phyloP scores from a whole-genome alignment of 2,888 invertebrate genomes.

The Camponotus fellah region DNA sequence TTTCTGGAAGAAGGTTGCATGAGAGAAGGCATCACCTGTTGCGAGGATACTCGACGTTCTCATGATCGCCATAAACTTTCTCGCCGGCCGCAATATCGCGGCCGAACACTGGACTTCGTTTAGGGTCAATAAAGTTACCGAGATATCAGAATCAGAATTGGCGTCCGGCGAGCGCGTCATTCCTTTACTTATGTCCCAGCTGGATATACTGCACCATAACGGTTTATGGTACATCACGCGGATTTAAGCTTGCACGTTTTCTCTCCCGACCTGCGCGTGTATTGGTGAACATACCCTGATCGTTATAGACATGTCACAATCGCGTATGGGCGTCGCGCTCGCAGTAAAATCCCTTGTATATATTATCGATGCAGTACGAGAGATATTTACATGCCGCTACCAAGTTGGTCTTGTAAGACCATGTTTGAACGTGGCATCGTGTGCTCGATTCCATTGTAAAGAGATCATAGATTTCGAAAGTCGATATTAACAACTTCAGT shows the following conservation, averaged over 20 bases:
- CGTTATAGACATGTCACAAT: conserved; percentile 76
- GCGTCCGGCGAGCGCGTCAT: conserved; percentile 59
- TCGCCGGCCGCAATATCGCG: conserved; percentile 8
- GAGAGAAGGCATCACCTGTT: conserved; percentile 48
- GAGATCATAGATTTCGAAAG: conserved; percentile 31
- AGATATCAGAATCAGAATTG: conserved; percentile 66
- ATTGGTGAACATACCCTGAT: conserved; percentile 36
- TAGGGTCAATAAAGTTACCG: conserved; percentile 71
- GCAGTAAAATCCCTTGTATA: conserved; percentile 69
- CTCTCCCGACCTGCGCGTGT: neutral
- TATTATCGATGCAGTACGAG: conserved; percentile 67
- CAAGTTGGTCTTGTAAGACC: conserved; percentile 56
- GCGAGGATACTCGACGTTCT: conserved; percentile 25
- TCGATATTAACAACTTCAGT: conserved; percentile 29
- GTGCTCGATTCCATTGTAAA: conserved; percentile 36
- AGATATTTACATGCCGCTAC: conserved; percentile 71
- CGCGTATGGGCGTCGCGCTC: conserved; percentile 63
- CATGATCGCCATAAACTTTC: conserved; percentile 36
- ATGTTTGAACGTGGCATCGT: conserved; percentile 13
- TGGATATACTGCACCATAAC: conserved; percentile 63
- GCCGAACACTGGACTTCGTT: conserved; percentile 59
- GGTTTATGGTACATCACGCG: conserved; percentile 64
- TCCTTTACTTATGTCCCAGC: conserved; percentile 57
- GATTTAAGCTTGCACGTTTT: conserved; percentile 12
- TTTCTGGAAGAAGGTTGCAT: neutral